These are phyloP conservation scores for Maniola hyperantus DNA, from an alignment of 2,888 invertebrate species.

Conservation along the genomic window DNA sequence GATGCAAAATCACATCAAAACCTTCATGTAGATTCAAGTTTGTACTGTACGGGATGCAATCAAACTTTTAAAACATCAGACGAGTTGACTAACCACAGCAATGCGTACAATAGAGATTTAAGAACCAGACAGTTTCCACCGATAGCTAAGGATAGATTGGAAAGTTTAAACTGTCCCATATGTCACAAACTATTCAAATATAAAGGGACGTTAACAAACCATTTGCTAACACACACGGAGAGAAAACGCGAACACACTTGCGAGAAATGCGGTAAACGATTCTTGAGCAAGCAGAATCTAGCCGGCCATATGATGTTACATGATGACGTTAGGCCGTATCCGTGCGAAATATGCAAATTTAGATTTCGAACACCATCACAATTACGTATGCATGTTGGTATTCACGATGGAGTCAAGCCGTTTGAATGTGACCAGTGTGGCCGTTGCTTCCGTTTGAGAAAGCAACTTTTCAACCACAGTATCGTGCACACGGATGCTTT, in stretches of 20 bases:
- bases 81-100: conserved; percentile 53
- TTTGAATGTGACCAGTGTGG: conserved; percentile 73
- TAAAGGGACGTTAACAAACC: conserved; percentile 62
- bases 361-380: conserved; percentile 53
- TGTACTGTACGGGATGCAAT: conserved; percentile 61
- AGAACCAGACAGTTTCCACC: conserved; percentile 43
- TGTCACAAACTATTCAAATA: conserved; percentile 61
- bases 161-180: conserved; percentile 52
- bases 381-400: conserved; percentile 67
- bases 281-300: conserved; percentile 55
- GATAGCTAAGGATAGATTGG: conserved; percentile 37
- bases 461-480: conserved; percentile 87
- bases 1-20: conserved; percentile 48
- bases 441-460: conserved; percentile 82
- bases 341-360: conserved; percentile 65
- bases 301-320: conserved; percentile 57
- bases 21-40: conserved; percentile 47
- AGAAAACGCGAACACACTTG: conserved; percentile 61
- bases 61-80: conserved; percentile 49
- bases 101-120: conserved; percentile 50
- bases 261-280: conserved; percentile 65
- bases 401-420: conserved; percentile 70
- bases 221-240: conserved; percentile 82
- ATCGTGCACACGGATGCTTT: conserved; percentile 90
- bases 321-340: conserved; percentile 56